These are phyloP conservation scores for Gryon sp. DNA, from an alignment of 1,140 invertebrate genomes.

Conservation along the genomic window DNA sequence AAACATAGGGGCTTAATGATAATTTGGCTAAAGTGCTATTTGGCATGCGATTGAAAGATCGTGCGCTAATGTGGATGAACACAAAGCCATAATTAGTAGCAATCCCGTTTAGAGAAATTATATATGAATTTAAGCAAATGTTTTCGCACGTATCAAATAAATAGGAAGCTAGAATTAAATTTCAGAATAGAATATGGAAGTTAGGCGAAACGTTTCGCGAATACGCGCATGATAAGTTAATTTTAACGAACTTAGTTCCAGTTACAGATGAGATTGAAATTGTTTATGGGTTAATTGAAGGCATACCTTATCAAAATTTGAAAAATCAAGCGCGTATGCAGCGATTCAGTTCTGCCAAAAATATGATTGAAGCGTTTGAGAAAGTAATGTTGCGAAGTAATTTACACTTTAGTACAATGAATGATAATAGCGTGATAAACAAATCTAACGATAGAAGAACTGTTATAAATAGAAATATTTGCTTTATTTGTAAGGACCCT, in stretches of 20 bases:
- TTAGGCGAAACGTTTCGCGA: conserved; percentile 23
- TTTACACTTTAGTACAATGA: neutral
- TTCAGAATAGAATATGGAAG: conserved; percentile 31
- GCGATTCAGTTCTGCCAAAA: neutral
- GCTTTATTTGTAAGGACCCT: no score
- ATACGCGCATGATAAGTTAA: conserved; percentile 40
- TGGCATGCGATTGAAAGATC: conserved; percentile 31
- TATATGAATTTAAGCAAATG: conserved; percentile 23
- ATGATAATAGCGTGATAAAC: neutral
- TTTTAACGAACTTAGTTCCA: conserved; percentile 17
- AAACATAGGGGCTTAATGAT: conserved; percentile 20
- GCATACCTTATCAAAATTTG: conserved; percentile 25
- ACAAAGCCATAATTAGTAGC: conserved; percentile 24
- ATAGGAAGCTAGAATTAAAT: conserved; percentile 1
- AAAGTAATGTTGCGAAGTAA: conserved; percentile 14
- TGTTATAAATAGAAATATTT: no score
- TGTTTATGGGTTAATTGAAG: conserved; percentile 17
- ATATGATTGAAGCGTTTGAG: conserved; percentile 14
- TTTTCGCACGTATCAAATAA: conserved; percentile 14
- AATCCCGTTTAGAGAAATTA: conserved; percentile 5
- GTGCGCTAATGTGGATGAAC: conserved; percentile 28
- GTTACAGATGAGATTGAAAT: conserved; percentile 13
- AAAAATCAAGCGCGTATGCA: conserved; percentile 41
- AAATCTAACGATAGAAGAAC: no score
- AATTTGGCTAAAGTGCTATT: conserved; percentile 31